A percentile compares a stretch with the other conserved stretches of the same genome.
phyloP scores from a whole-genome alignment of 2,888 invertebrate species.

The Trissolcus japonicus region DNA sequence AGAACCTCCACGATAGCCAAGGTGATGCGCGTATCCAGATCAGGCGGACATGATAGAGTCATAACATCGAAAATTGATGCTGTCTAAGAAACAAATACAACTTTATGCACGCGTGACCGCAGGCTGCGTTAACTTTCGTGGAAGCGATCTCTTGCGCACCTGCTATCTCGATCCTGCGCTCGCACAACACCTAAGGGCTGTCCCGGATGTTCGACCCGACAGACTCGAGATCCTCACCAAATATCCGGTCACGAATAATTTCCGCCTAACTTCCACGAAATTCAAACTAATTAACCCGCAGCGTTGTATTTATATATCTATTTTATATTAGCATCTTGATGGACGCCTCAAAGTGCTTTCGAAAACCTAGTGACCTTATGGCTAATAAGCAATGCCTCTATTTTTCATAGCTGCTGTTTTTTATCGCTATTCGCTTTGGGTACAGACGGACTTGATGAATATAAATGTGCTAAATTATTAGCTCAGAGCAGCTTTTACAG shows the following conservation, averaged over 20 bases:
- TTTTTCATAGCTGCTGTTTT: too few relatives aligned
- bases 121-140: conserved; percentile 67
- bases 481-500: too few relatives aligned
- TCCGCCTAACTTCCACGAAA: conserved; percentile 48
- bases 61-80: conserved; percentile 69
- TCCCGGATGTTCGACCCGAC: conserved; percentile 56
- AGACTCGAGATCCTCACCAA: conserved; percentile 42
- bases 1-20: conserved; percentile 55
- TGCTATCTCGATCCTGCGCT: conserved; percentile 56
- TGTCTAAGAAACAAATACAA: conserved; percentile 67
- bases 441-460: neutral
- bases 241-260: conserved; percentile 57
- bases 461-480: neutral
- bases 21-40: conserved; percentile 58
- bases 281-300: conserved; percentile 27
- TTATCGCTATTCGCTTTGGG: too few relatives aligned
- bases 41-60: conserved; percentile 65
- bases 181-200: conserved; percentile 48
- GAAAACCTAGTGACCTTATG: too few relatives aligned
- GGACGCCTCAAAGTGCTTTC: neutral
- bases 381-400: too few relatives aligned
- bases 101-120: conserved; percentile 58
- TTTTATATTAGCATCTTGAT: conserved; percentile 40
- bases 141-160: conserved; percentile 69
- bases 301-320: conserved; percentile 30